Evolutionary conservation across 2,797 vertebrate species (phyloP).

Genomic region (Gadopsis bispinosus): DNA sequence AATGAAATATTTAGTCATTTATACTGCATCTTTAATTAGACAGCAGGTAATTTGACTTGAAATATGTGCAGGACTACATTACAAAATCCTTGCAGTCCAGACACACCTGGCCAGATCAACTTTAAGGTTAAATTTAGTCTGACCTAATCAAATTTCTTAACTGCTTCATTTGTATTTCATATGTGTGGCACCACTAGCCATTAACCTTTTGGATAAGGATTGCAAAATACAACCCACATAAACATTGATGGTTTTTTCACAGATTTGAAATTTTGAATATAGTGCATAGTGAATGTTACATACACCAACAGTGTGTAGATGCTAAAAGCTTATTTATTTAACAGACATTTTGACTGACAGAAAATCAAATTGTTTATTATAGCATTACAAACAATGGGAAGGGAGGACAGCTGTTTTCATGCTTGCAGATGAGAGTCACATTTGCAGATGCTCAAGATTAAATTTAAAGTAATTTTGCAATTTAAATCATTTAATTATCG

Average conservation of each 20-base stretch:
- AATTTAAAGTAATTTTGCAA: not conserved
- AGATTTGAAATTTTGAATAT: not conserved
- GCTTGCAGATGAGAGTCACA: not conserved
- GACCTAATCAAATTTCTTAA: not conserved
- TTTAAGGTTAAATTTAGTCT: not conserved
- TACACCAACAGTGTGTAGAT: not conserved
- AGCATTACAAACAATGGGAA: not conserved
- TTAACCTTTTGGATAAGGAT: not conserved
- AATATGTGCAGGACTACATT: not conserved
- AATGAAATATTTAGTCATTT: not conserved
- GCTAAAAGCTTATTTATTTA: not conserved
- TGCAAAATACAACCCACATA: not conserved
- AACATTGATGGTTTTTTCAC: not conserved
- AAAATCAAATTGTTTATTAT: not conserved
- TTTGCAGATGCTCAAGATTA: not conserved
- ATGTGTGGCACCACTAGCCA: not conserved
- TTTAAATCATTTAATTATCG: not conserved
- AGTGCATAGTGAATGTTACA: not conserved
- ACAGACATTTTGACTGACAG: not conserved
- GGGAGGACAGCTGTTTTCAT: not conserved
- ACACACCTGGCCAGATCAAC: not conserved
- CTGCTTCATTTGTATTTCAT: conserved; percentile 1
- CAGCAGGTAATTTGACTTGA: not conserved
- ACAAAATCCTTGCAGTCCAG: not conserved
- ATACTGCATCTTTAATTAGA: not conserved